Evolutionary conservation across 2,113 vertebrate genomes (phyloP).

Genomic region (Turdus rufiventris): DNA sequence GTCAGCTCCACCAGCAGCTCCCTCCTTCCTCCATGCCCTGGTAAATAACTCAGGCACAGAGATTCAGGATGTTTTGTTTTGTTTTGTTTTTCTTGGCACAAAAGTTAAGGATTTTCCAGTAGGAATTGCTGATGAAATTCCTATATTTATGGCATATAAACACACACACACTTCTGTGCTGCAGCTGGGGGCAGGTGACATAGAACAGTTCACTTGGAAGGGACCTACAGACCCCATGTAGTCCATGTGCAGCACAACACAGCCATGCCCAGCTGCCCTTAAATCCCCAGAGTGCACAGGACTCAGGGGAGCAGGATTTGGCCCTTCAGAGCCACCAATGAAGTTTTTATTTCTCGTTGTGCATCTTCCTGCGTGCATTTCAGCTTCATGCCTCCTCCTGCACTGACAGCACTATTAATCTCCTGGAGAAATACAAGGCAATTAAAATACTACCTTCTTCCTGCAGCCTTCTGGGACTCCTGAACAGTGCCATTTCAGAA

Average conservation of each 20-base stretch:
- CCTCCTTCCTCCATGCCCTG: not conserved
- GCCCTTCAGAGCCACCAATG: not conserved
- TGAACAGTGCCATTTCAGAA: not conserved
- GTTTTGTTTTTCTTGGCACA: too few relatives aligned
- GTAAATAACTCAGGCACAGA: not conserved
- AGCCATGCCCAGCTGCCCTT: not conserved
- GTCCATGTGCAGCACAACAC: not conserved
- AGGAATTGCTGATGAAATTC: not conserved
- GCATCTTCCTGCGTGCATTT: not conserved
- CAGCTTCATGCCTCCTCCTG: not conserved
- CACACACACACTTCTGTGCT: too few relatives aligned
- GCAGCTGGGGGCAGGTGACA: not conserved
- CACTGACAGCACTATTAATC: slow-evolving; percentile 22
- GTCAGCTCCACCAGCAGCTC: not conserved
- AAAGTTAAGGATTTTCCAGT: not conserved
- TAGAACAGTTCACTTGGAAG: rapidly evolving
- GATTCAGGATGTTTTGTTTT: not conserved
- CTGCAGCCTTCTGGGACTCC: slow-evolving; percentile 4
- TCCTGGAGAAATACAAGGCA: slow-evolving; percentile 29
- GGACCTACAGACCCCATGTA: not conserved
- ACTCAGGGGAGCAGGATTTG: not conserved
- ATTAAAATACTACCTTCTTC: slow-evolving; percentile 55
- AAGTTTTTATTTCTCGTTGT: not conserved
- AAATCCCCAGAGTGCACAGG: not conserved
- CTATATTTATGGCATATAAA: not conserved